phyloP scores from a whole-genome alignment of 1,140 invertebrate species.

The Aporrectodea caliginosa region DNA sequence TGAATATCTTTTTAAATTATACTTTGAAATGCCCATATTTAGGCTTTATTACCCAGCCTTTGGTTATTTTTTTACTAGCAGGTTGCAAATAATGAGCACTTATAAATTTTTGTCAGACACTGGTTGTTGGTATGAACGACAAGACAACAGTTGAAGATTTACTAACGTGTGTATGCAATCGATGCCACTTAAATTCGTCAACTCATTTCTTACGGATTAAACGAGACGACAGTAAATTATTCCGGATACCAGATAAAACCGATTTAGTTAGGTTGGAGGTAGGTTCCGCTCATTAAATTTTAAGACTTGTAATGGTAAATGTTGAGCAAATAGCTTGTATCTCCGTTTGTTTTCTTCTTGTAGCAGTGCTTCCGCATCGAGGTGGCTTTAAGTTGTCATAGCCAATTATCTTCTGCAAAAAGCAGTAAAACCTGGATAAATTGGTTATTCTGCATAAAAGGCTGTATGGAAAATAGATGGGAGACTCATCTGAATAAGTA shows the following conservation, averaged over 20 bases:
- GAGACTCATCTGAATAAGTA: too few species aligned
- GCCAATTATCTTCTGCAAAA: too few species aligned
- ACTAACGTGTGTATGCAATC: constrained; percentile 80
- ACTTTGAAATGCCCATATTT: too few species aligned
- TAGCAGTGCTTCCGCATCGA: too few species aligned
- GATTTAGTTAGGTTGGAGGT: constrained; percentile 93
- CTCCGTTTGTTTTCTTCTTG: not conserved
- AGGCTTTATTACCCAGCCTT: too few species aligned
- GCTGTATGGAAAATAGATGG: too few species aligned
- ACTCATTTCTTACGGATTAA: constrained; percentile 94
- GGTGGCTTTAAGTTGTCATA: too few species aligned
- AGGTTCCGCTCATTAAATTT: not conserved
- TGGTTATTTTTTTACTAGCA: too few species aligned
- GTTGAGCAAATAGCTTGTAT: not conserved
- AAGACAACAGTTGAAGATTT: constrained; percentile 95
- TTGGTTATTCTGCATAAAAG: too few species aligned
- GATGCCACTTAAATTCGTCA: constrained; percentile 83
- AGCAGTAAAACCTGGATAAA: too few species aligned
- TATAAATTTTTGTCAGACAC: not conserved
- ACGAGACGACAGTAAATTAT: constrained; percentile 61
- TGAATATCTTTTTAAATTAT: too few species aligned
- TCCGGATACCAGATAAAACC: constrained; percentile 77
- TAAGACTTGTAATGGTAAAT: not conserved
- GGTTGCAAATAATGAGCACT: too few species aligned
- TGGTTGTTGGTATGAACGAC: constrained; percentile 56